These are phyloP conservation scores for Pterobdella sp. DNA, from an alignment of 2,888 invertebrate genomes.

Conservation along the genomic window DNA sequence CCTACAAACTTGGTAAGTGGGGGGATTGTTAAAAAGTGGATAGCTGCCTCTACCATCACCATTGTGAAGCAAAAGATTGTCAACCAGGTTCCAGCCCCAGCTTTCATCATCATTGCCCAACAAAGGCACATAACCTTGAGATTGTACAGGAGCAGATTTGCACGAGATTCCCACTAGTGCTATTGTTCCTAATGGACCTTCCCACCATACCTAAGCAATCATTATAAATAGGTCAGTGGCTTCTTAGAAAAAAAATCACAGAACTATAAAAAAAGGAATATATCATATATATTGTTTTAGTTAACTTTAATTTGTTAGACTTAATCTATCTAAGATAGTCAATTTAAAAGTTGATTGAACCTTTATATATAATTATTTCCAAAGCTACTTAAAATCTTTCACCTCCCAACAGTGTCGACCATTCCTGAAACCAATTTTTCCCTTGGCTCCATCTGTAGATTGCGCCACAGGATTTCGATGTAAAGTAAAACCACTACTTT, in stretches of 20 bases:
- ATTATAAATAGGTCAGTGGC: too few relatives aligned
- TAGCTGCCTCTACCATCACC: constrained; percentile 89
- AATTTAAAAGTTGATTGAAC: too few relatives aligned
- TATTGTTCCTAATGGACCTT: constrained; percentile 93
- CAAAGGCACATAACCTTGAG: constrained; percentile 87
- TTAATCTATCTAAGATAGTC: too few relatives aligned
- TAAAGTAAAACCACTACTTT: constrained; percentile 90
- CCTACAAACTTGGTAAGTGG: constrained; percentile 83
- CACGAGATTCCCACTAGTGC: constrained; percentile 70
- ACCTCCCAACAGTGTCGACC: constrained; percentile 93
- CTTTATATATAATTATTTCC: too few relatives aligned
- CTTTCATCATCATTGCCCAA: constrained; percentile 91
- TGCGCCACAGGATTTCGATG: constrained; percentile 97
- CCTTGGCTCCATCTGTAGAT: constrained; percentile 84
- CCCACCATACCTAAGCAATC: constrained; percentile 68
- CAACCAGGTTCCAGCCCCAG: constrained; percentile 99
- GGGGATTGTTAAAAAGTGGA: constrained; percentile 86
- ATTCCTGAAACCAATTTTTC: constrained; percentile 73
- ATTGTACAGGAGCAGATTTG: constrained; percentile 79
- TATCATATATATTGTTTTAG: too few relatives aligned
- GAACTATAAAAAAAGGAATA: too few relatives aligned
- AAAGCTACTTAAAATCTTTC: too few relatives aligned
- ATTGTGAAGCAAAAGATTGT: constrained; percentile 90
- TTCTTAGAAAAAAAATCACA: too few relatives aligned
- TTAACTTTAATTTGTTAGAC: too few relatives aligned